Base-by-base conservation (phyloP, 2,797 vertebrate species). In the Pristis pectinata region DNA sequence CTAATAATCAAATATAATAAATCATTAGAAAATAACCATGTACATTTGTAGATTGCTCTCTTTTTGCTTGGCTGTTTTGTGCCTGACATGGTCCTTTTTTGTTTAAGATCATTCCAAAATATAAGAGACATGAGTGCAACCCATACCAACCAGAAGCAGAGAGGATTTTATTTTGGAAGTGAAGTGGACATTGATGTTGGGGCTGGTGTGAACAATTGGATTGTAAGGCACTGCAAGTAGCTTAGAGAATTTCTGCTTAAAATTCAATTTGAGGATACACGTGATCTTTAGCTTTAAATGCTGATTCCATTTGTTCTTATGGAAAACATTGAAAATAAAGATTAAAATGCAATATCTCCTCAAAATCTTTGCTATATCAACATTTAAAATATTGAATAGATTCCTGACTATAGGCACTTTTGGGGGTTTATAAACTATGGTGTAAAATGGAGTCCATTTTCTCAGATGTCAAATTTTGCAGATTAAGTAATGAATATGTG, bases 401-500 rank as follows among this genome's bases (percentile, higher is more conserved):
- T 34, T 44, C 44, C 44, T 19, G 19, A 76, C 19, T 72, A 41
- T 19, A 37, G 92, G 6, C 17, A 53, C 74, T 34, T 74, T 76
- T 70, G 30, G 24, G 41, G 11, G 41, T 6, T 74, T 53, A 11
- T 94, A n/a, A 44, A n/a, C 44, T 94, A 30, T 19, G 70, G 8
- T 94, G 49, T 72, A 72, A 93, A 74, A 49, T 72, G 1, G 30
- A 74, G 37, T 15, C 2, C 92, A 37, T 93, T 74, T 72, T 53
- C 0, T 49, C 37, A 74, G 72, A 74, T n/a, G 30, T 34, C 41
- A 94, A 76, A 76, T 94, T 94, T 76, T 76, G 11, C 22, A 72
- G 70, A 94, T 94, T 94, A 53, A 8, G 61, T 94, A 94, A 94
- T 94, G 67, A 94, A 74, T 93, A 91, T n/a, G 61, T 11, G 49